Conservation (phyloP, 35 echinoderm and acorn worm genomes). For the Apostichopus parvimensis region DNA sequence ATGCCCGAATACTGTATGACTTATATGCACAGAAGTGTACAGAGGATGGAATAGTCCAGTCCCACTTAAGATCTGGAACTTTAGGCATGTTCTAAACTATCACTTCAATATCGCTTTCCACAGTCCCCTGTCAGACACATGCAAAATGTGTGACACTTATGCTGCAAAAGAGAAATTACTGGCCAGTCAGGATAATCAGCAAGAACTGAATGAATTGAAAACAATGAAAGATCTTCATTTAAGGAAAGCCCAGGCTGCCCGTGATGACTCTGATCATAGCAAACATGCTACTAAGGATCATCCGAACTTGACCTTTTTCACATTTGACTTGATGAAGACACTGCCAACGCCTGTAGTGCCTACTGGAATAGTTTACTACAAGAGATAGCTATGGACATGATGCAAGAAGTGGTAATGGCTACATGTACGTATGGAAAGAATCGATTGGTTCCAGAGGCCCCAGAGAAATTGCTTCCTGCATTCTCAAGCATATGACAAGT, state of each 20-base stretch:
- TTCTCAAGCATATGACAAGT: not conserved
- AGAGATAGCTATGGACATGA: not conserved
- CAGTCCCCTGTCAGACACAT: slow-evolving; percentile 3
- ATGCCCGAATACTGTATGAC: not conserved
- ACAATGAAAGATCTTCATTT: not conserved
- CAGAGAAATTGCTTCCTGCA: not conserved
- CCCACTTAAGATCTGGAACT: not conserved
- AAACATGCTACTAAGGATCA: not conserved
- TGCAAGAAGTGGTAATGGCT: not conserved
- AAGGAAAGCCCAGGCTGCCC: slow-evolving; percentile 2
- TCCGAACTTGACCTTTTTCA: not conserved
- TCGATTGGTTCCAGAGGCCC: not conserved
- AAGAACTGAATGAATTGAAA: not conserved
- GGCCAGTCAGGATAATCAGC: not conserved
- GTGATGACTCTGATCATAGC: not conserved
- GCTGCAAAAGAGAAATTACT: not conserved
- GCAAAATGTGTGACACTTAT: not conserved
- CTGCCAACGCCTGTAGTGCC: not conserved
- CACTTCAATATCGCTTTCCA: slow-evolving; percentile 3
- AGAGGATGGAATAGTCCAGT: not conserved
- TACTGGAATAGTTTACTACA: slow-evolving; percentile 7
- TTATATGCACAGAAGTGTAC: not conserved
- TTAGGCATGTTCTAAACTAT: not conserved
- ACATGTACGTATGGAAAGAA: not conserved
- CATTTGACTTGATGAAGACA: slow-evolving; percentile 30